phyloP scores from a whole-genome alignment of 2,113 vertebrate species.

The Callopanchax toddi region DNA sequence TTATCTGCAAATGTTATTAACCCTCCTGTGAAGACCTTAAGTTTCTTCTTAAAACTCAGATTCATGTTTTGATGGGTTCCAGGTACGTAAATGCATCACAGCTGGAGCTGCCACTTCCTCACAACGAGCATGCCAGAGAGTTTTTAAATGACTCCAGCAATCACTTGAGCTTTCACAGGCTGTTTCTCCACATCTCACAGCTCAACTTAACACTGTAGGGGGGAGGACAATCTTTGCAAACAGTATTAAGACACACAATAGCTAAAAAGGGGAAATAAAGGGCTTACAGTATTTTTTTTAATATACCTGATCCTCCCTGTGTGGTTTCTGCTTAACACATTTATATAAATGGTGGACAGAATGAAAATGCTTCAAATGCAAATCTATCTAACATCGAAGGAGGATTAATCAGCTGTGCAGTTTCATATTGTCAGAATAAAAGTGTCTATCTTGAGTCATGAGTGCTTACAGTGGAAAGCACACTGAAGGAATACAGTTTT shows the following conservation, averaged over 20 bases:
- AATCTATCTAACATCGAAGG: conserved; percentile 51
- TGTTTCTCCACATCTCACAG: conserved; percentile 40
- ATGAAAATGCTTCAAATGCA: conserved; percentile 50
- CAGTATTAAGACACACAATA: conserved; percentile 67
- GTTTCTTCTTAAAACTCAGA: conserved; percentile 4
- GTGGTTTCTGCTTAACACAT: conserved; percentile 61
- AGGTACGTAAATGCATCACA: conserved; percentile 54
- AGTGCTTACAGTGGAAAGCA: conserved; percentile 36
- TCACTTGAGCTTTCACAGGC: conserved; percentile 59
- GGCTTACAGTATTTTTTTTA: conserved; percentile 62
- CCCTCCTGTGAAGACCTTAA: neutral
- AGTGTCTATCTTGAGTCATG: conserved; percentile 64
- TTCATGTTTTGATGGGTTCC: conserved; percentile 50
- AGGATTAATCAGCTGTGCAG: conserved; percentile 60
- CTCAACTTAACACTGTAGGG: conserved; percentile 27
- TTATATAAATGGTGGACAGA: conserved; percentile 61
- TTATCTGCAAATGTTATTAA: no score
- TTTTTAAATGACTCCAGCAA: conserved; percentile 49
- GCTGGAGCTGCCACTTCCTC: conserved; percentile 56
- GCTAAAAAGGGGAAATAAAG: conserved; percentile 63
- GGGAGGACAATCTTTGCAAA: conserved; percentile 68
- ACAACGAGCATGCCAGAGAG: conserved; percentile 44
- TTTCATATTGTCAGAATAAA: conserved; percentile 61
- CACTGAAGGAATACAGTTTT: conserved; percentile 44
- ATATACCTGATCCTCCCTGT: conserved; percentile 62